Conservation (phyloP, 2,797 vertebrate species). For the Pantherophis vulpinus region DNA sequence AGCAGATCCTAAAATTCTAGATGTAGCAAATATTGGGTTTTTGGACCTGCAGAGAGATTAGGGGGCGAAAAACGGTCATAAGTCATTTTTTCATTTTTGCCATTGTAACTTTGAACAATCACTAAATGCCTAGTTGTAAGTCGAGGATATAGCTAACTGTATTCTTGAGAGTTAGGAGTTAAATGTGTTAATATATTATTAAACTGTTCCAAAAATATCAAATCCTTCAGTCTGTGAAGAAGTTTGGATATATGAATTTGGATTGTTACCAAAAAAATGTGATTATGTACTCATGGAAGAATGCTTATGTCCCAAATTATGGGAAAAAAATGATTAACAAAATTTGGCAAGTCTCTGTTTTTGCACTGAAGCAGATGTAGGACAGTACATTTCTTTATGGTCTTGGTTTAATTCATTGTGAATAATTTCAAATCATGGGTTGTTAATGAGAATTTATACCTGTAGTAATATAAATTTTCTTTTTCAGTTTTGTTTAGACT, state of each 20-base stretch:
- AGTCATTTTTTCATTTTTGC: no score
- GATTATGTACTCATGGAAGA: not conserved
- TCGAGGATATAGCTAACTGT: not conserved
- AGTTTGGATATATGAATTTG: not conserved
- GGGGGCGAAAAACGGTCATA: no score
- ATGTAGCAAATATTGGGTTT: not conserved
- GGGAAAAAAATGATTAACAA: not conserved
- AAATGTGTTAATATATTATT: not conserved
- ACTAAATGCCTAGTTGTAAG: not conserved
- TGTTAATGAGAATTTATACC: not conserved
- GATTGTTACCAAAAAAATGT: not conserved
- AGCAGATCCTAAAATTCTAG: not conserved
- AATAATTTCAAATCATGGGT: not conserved
- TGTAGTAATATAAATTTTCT: constrained; percentile 24
- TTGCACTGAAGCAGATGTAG: not conserved
- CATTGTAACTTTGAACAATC: not conserved
- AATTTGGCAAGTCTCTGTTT: not conserved
- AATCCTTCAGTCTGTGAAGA: not conserved
- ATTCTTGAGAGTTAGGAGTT: not conserved
- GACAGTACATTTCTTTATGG: not conserved
- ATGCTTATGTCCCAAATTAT: not conserved
- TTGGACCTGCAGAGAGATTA: not conserved
- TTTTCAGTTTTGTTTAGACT: constrained; percentile 86
- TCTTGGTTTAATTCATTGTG: not conserved
- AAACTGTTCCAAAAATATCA: not conserved